Evolutionary conservation across 2,113 vertebrate genomes (phyloP).

Genomic region (Argyrosomus japonicus): DNA sequence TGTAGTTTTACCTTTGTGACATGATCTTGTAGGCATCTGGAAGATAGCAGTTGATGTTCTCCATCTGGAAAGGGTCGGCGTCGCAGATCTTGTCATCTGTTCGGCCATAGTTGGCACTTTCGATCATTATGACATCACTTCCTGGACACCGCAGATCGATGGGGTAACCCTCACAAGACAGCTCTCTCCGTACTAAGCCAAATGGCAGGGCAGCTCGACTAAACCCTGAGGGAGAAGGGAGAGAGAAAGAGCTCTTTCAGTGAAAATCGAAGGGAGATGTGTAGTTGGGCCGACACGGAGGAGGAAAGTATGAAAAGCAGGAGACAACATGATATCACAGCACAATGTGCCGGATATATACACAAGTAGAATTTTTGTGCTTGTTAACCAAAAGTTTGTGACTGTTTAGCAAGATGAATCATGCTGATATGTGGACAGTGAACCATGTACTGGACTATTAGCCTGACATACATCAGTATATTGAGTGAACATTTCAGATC

Average conservation of each 20-base stretch:
- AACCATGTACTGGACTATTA: not conserved
- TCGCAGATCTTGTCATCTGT: conserved; percentile 99
- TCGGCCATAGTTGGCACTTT: conserved; percentile 97
- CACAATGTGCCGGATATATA: conserved; percentile 1
- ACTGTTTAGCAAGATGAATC: conserved; percentile 17
- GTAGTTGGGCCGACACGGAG: conserved; percentile 33
- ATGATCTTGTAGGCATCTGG: conserved; percentile 99
- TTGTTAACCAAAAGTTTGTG: not conserved
- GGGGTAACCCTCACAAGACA: conserved; percentile 98
- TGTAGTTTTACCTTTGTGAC: conserved; percentile 92
- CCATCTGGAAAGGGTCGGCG: conserved; percentile 99
- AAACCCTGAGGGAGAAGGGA: conserved; percentile 86
- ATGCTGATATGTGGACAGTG: not conserved
- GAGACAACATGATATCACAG: conserved; percentile 38
- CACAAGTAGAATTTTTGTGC: conserved; percentile 18
- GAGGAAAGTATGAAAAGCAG: conserved; percentile 22
- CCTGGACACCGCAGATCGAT: conserved; percentile 98
- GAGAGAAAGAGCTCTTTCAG: conserved; percentile 59
- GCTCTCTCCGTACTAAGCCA: conserved; percentile 95
- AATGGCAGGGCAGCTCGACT: conserved; percentile 96
- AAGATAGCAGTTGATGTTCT: conserved; percentile 99
- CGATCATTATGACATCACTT: conserved; percentile 99
- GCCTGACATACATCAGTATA: conserved; percentile 42
- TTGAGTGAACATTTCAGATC: conserved; percentile 53
- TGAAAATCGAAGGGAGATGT: conserved; percentile 61